Base-by-base conservation (phyloP, 2,113 vertebrate species). In the Blennius ocellaris region DNA sequence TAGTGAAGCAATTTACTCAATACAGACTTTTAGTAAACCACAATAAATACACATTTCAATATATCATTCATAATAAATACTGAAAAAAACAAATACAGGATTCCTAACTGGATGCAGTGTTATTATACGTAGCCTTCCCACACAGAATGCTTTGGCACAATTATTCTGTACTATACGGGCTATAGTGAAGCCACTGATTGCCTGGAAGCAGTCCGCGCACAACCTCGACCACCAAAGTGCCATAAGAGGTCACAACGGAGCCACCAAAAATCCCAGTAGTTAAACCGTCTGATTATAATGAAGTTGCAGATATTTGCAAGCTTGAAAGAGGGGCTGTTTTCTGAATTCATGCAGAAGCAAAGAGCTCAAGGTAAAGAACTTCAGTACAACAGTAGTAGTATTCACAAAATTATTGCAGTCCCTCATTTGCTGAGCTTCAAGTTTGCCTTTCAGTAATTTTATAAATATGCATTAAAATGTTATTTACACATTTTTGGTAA, bases 1-100 rank as follows among this genome's bases (percentile, higher is more conserved):
- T 93, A 94, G 90, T 91, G 91, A 95, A 87, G 91, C 93, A 93
- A 92, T 95, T 95, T 96, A 93, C 94, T 94, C 90, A 95, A 94
- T 96, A 96, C 96, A 96, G 95, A 96, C 92, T 93, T 95, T 95
- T 94, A 96, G 93, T 95, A 96, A 97, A 95, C 94, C 95, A 98
- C 97, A 97, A 98, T 98, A 97, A 97, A 98, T 97, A 98, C 96
- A 97, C 93, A 83, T 95, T 96, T 95, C 89, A 94, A 90, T 94
- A 95, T 95, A 94, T 96, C 93, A 96, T 96, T 96, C 94, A 93
- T 95, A 96, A 96, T 97, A 97, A 98, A 97, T 97, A 98, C 93
- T 6, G 88, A 93, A 95, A 95, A 89, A 93, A 93, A 90, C n/a
- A 93, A 95, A 95, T 94, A 95, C 94, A 93, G 92, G 92, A 92